Percentiles rank a stretch among this genome's conserved stretches.
Conservation (phyloP, 2,113 vertebrate species). For the Bubalus kerabau region DNA sequence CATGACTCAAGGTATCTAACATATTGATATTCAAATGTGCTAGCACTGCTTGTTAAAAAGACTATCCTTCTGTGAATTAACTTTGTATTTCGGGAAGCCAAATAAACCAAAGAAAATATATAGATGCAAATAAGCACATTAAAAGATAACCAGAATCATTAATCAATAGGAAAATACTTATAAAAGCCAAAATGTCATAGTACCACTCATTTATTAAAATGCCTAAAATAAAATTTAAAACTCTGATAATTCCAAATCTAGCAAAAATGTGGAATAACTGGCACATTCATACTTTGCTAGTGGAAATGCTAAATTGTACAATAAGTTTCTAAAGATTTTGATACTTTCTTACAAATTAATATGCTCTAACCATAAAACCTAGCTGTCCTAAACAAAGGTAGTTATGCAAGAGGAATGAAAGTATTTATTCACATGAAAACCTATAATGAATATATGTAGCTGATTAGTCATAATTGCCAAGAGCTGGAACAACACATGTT, state of each 20-base stretch:
- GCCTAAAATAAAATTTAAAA: background rate
- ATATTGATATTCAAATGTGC: background rate
- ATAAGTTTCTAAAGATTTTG: background rate
- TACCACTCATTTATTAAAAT: background rate
- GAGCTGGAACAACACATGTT: background rate
- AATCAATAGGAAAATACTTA: background rate
- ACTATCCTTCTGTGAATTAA: background rate
- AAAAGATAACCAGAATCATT: background rate
- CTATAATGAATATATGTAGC: background rate
- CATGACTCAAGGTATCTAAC: background rate
- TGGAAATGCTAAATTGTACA: background rate
- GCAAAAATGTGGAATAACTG: background rate
- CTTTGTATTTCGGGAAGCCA: background rate
- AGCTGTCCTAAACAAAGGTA: background rate
- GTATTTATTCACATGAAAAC: background rate
- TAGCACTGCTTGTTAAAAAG: background rate
- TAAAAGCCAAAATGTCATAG: background rate
- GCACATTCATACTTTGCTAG: background rate
- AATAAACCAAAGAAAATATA: background rate
- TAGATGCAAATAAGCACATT: background rate
- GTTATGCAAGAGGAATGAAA: background rate
- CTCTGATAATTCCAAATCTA: background rate
- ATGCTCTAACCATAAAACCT: background rate
- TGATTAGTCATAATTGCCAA: background rate
- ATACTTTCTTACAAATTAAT: background rate